Evolutionary conservation across 2,113 vertebrate genomes (phyloP).

Genomic region (Actenoides hombroni): DNA sequence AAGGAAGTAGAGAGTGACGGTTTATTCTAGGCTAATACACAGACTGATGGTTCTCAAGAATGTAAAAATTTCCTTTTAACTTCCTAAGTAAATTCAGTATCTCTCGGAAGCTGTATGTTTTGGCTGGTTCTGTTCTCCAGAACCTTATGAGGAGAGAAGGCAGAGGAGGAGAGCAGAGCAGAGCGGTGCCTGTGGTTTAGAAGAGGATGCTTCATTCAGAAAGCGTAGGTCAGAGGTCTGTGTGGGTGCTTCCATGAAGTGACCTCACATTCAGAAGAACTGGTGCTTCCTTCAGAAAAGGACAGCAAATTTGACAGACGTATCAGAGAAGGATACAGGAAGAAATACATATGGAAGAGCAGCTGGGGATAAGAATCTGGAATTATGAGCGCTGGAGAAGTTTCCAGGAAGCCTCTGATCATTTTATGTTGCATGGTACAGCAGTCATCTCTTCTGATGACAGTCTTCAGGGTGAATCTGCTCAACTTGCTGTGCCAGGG

Average conservation of each 20-base stretch:
- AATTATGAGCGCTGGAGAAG: background rate
- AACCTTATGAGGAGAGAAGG: background rate
- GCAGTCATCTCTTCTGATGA: slow-evolving; percentile 12
- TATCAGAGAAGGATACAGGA: background rate
- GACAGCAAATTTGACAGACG: background rate
- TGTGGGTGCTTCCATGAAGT: background rate
- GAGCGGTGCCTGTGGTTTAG: background rate
- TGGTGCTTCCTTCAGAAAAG: background rate
- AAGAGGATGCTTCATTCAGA: background rate
- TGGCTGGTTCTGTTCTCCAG: background rate
- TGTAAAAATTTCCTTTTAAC: background rate
- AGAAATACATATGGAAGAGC: background rate
- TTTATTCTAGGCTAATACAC: background rate
- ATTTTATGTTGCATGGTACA: slow-evolving; percentile 2
- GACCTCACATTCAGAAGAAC: background rate
- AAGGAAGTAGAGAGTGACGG: background rate
- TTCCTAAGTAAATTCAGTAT: background rate
- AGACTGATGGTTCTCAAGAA: background rate
- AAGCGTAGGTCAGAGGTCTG: fast-evolving
- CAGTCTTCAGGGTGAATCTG: slow-evolving; percentile 12
- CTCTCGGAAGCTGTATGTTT: background rate
- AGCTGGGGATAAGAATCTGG: background rate
- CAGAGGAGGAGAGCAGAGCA: background rate
- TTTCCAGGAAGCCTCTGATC: background rate
- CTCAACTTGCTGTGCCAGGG: background rate